Conservation (phyloP, 2,888 invertebrate species). For the Lithophane leautieri region DNA sequence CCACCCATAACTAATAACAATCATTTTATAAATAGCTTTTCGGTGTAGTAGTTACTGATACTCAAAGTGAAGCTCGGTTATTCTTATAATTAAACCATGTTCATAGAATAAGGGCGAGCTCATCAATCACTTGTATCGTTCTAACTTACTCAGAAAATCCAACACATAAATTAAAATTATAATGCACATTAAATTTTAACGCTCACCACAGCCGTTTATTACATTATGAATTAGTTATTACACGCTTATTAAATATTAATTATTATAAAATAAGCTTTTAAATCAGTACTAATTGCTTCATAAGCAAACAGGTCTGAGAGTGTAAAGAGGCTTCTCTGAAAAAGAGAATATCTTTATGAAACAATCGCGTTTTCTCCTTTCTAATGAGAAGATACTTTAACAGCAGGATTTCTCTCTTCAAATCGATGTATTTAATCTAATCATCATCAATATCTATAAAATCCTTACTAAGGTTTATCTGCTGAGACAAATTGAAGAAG, state of each 20-base stretch:
- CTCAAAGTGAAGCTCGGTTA: not conserved
- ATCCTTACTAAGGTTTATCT: constrained; percentile 14
- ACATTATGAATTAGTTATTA: constrained; percentile 54
- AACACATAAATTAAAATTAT: constrained; percentile 53
- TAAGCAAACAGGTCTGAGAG: constrained; percentile 5
- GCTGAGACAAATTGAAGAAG: constrained; percentile 47
- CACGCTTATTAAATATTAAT: constrained; percentile 56
- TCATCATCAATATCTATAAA: constrained; percentile 24
- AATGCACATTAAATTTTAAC: constrained; percentile 52
- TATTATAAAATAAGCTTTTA: constrained; percentile 32
- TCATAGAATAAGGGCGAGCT: constrained; percentile 25
- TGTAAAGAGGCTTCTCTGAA: not conserved
- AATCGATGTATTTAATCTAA: constrained; percentile 20
- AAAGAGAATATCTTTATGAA: constrained; percentile 7
- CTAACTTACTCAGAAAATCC: constrained; percentile 12
- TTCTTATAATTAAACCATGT: constrained; percentile 27
- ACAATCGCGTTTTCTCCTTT: constrained; percentile 19
- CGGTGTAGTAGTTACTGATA: not conserved
- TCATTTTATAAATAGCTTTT: constrained; percentile 11
- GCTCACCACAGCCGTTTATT: constrained; percentile 36
- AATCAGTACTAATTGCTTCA: constrained; percentile 51
- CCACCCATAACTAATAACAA: constrained; percentile 18
- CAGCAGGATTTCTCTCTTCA: constrained; percentile 4
- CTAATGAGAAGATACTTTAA: constrained; percentile 12
- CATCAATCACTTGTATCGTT: constrained; percentile 54